Evolutionary conservation across 2,113 vertebrate genomes (phyloP), one percentile per base, ranked within the genome.

Genomic region (Gnathonemus echidnorhynchus): DNA sequence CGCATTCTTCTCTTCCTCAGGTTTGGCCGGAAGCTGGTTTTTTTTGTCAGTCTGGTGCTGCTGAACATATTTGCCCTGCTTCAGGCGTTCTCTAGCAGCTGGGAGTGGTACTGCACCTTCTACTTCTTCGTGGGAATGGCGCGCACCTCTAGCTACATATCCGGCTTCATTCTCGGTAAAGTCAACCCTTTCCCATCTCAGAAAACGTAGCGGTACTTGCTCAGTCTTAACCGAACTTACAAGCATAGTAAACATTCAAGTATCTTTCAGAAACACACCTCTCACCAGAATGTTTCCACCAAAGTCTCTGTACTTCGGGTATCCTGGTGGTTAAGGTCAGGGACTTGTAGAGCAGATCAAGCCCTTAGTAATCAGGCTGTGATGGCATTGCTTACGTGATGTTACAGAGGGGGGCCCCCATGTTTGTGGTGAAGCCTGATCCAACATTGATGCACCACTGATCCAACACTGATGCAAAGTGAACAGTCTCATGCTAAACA

Each of bases 21-120:
- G 62, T 92, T 89, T 86, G 92, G 92, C 5, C 62, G 92, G 39
- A 91, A 89, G 46, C 17, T 62, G 2, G 46, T 90, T 10, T 77
- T 90, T 46, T 93, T 93, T 87, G 50, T 31, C 27, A 58, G 89
- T 48, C 66, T 90, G 88, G 84, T 89, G 7, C 4, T 91, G 66
- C 89, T 90, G 90, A 93, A 90, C 3, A 7, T 89, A 9, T 91
- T 90, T 56, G 53, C 50, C 24, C 9, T 91, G 19, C 17, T 92
- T 15, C 89, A 92, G 84, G 66, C 89, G 2, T 0, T 31, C 1
- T 91, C 91, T 1, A 80, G n/a, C 80, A 90, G 86, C 89, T 93
- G 92, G 92, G 90, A 89, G 84, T 53, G 89, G 89, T 93, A 90
- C 74, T 93, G 90, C 39, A 48, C 88, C 5, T 35, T 91, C 15